These are phyloP conservation scores for Parelbella ahira DNA, from an alignment of 2,888 invertebrate species.

Conservation along the genomic window DNA sequence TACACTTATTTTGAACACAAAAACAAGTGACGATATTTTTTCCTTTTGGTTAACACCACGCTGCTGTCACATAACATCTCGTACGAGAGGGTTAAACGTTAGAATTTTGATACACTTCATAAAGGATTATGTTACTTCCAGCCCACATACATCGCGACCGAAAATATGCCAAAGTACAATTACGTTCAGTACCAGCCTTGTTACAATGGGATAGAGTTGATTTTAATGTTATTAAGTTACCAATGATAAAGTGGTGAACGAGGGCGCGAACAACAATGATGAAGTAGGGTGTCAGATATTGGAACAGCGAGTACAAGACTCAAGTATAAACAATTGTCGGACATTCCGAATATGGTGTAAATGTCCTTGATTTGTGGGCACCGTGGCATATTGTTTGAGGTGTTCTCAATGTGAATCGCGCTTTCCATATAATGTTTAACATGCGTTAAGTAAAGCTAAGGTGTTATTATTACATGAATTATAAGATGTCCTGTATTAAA, in stretches of 20 bases:
- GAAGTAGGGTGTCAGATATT: conserved; percentile 50
- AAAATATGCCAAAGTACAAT: conserved; percentile 5
- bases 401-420: conserved; percentile 1
- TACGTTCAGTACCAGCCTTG: neutral
- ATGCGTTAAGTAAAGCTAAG: neutral
- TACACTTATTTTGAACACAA: no score
- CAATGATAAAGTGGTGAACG: no score
- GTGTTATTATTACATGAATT: no score
- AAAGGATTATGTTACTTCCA: conserved; percentile 8
- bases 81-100: conserved; percentile 17
- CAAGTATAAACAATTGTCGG: conserved; percentile 44
- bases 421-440: conserved; percentile 1
- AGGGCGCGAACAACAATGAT: conserved; percentile 48
- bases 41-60: no score
- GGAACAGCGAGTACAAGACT: conserved; percentile 43
- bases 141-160: conserved; percentile 13
- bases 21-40: no score
- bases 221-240: conserved; percentile 1
- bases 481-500: no score
- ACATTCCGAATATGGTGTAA: conserved; percentile 36
- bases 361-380: conserved; percentile 24
- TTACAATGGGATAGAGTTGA: neutral
- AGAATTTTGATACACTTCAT: conserved; percentile 13
- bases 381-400: conserved; percentile 10
- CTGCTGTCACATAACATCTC: no score